Conservation (phyloP, 2,797 vertebrate species). For the Sternotherus odoratus region DNA sequence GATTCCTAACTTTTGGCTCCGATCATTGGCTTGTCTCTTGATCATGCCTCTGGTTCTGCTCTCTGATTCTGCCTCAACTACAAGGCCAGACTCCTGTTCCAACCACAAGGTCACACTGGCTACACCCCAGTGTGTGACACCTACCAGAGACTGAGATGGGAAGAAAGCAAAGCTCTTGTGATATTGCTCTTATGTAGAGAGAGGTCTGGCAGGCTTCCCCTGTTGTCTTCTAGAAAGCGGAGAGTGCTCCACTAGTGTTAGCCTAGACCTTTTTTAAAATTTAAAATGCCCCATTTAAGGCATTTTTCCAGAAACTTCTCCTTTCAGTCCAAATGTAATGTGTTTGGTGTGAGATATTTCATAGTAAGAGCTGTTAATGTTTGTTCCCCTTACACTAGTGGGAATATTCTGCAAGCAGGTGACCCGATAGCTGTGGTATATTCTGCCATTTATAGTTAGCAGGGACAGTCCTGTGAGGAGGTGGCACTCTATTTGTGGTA, state of each 20-base stretch:
- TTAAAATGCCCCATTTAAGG: not conserved
- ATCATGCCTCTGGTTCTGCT: no score
- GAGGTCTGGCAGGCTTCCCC: not conserved
- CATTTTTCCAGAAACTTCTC: fast-evolving
- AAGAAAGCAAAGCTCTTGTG: not conserved
- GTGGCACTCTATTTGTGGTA: not conserved
- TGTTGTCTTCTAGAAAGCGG: not conserved
- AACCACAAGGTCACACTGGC: no score
- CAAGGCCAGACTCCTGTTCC: no score
- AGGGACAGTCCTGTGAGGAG: not conserved
- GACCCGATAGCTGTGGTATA: not conserved
- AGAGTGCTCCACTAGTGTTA: not conserved
- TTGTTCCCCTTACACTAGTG: not conserved
- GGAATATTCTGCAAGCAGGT: not conserved
- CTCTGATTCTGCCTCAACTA: no score
- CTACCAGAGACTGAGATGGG: not conserved
- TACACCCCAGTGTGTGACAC: no score
- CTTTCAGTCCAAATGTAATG: fast-evolving
- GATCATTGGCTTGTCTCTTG: no score
- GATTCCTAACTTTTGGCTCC: no score
- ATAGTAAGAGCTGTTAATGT: not conserved
- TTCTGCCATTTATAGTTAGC: not conserved
- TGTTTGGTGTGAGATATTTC: fast-evolving
- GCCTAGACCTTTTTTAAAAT: not conserved
- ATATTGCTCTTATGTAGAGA: not conserved